Percentiles rank a stretch among this genome's conserved stretches.
These are phyloP conservation scores for Uropetala carovei DNA, from an alignment of 2,888 invertebrate genomes.

Conservation along the genomic window DNA sequence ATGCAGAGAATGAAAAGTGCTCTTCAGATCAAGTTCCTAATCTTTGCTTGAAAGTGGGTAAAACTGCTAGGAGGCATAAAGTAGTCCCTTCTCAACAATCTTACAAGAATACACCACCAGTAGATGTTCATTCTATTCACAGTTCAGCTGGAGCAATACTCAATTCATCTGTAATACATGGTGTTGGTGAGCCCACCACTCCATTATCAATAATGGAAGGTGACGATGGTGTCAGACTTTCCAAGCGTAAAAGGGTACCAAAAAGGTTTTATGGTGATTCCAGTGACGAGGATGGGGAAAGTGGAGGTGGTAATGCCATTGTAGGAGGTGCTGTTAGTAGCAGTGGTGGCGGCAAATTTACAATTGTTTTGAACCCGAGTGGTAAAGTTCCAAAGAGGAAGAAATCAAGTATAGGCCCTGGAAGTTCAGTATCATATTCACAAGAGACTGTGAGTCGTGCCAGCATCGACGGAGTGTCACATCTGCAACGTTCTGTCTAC, in stretches of 20 bases:
- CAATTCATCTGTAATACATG: constrained; percentile 44
- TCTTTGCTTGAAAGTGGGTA: constrained; percentile 19
- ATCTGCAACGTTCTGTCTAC: constrained; percentile 27
- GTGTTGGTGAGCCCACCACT: constrained; percentile 40
- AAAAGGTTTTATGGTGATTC: constrained; percentile 93
- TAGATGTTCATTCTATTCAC: constrained; percentile 44
- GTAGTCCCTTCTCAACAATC: constrained; percentile 32
- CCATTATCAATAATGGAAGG: constrained; percentile 69
- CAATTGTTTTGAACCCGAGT: constrained; percentile 46
- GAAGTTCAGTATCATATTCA: neutral
- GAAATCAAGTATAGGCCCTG: constrained; percentile 20
- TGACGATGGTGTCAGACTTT: constrained; percentile 82
- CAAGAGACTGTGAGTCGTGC: constrained; percentile 13
- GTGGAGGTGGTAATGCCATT: neutral
- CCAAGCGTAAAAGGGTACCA: constrained; percentile 88
- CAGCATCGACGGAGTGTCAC: constrained; percentile 45
- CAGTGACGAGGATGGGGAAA: constrained; percentile 86
- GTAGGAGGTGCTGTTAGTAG: neutral
- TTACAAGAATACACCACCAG: constrained; percentile 44
- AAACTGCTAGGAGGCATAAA: constrained; percentile 27
- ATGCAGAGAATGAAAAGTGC: constrained; percentile 35
- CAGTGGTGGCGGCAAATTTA: constrained; percentile 38
- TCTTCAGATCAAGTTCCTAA: constrained; percentile 29
- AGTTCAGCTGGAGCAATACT: constrained; percentile 50
- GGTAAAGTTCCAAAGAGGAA: constrained; percentile 42